Percentiles rank a stretch among this genome's conserved stretches.
phyloP scores from a whole-genome alignment of 2,113 vertebrate genomes.

The Aspidoscelis tigris region DNA sequence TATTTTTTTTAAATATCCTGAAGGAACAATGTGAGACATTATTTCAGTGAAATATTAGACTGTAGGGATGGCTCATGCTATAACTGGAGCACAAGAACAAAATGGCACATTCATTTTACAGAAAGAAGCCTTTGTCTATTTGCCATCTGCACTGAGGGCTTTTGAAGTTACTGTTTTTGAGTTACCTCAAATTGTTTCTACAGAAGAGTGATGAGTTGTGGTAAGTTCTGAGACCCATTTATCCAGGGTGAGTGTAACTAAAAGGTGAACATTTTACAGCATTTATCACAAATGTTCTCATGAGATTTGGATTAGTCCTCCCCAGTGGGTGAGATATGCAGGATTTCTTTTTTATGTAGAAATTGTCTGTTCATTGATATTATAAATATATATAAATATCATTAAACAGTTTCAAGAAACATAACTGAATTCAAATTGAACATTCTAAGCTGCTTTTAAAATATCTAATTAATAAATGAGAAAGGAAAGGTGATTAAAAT shows the following conservation, averaged over 20 bases:
- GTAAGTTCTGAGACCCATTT: constrained; percentile 40
- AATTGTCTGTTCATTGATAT: background rate
- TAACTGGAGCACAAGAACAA: constrained; percentile 45
- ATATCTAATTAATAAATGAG: background rate
- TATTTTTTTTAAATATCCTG: constrained; percentile 52
- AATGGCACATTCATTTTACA: constrained; percentile 52
- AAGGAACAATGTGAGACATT: constrained; percentile 64
- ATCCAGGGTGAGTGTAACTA: constrained; percentile 26
- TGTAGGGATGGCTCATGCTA: constrained; percentile 52
- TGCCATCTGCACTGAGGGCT: constrained; percentile 47
- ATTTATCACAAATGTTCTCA: constrained; percentile 12
- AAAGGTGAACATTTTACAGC: background rate
- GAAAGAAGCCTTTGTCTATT: constrained; percentile 59
- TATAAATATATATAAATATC: background rate
- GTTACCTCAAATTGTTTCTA: constrained; percentile 57
- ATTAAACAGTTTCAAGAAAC: background rate
- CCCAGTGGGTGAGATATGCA: background rate
- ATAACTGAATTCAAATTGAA: background rate
- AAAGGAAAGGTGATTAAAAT: no score
- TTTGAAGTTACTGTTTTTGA: constrained; percentile 57
- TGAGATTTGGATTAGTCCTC: background rate
- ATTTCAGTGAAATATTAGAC: constrained; percentile 54
- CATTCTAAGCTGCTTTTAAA: background rate
- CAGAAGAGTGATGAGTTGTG: constrained; percentile 47
- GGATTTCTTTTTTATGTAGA: background rate